Evolutionary conservation across 2,797 vertebrate species (phyloP).

Genomic region (Malacoctenus gilli): DNA sequence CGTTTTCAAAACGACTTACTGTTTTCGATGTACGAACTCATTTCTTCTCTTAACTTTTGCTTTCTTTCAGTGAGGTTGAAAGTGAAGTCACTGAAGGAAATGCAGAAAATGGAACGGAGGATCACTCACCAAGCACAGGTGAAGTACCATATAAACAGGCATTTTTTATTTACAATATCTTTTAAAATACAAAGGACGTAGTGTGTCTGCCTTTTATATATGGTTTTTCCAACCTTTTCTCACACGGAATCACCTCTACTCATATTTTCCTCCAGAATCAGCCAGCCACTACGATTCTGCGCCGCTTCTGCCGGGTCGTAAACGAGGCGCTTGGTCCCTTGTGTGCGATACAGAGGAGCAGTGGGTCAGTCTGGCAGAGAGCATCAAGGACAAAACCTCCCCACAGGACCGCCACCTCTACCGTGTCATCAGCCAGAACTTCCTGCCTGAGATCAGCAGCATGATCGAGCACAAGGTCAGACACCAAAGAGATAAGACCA

Average conservation of each 20-base stretch:
- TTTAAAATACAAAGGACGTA: no score
- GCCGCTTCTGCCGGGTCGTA: constrained; percentile 51
- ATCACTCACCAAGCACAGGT: constrained; percentile 57
- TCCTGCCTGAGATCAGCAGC: constrained; percentile 96
- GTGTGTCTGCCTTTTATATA: no score
- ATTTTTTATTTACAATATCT: background rate
- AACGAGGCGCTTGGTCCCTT: constrained; percentile 88
- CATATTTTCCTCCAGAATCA: background rate
- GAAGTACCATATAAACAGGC: no score
- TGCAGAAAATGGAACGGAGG: constrained; percentile 65
- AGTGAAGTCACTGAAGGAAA: constrained; percentile 54
- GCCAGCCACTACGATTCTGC: background rate
- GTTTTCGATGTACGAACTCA: background rate
- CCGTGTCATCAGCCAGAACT: constrained; percentile 95
- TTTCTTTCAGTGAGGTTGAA: constrained; percentile 73
- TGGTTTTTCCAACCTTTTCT: no score
- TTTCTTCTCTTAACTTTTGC: constrained; percentile 1
- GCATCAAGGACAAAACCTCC: constrained; percentile 92
- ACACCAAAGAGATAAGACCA: constrained; percentile 3
- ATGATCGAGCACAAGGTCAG: constrained; percentile 98
- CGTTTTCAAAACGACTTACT: no score
- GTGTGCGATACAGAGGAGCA: constrained; percentile 94
- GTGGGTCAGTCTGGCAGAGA: constrained; percentile 92
- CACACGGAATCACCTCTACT: no score
- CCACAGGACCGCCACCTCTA: constrained; percentile 94